Conservation (phyloP, 2,797 vertebrate species). For the Huso huso region DNA sequence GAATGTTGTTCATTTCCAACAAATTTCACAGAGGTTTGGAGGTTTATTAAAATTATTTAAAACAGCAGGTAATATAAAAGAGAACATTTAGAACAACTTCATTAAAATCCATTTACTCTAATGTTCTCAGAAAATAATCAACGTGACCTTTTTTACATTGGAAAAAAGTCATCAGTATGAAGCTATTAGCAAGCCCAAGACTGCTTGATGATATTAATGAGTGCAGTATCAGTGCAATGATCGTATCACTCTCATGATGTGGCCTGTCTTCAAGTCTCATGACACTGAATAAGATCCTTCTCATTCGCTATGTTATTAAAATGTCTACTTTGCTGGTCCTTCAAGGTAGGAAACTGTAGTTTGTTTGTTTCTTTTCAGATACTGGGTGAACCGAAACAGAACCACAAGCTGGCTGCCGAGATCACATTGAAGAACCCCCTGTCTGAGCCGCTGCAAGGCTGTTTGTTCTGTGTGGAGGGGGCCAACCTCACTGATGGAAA, state of each 20-base stretch:
- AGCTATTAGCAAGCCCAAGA: no score
- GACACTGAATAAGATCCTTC: neutral
- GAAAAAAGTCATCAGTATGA: no score
- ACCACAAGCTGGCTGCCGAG: slow-evolving; percentile 80
- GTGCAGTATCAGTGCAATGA: no score
- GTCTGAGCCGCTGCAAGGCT: slow-evolving; percentile 47
- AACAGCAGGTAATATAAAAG: no score
- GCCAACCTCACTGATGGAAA: slow-evolving; percentile 65
- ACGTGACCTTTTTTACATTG: neutral
- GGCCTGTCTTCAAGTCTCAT: neutral
- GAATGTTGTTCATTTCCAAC: no score
- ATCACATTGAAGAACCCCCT: slow-evolving; percentile 78
- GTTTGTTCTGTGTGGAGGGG: slow-evolving; percentile 78
- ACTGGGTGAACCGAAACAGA: slow-evolving; percentile 79
- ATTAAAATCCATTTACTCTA: neutral
- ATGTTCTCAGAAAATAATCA: neutral
- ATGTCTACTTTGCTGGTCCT: neutral
- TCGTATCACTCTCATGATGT: no score
- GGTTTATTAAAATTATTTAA: no score
- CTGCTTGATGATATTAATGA: no score
- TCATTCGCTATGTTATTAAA: no score
- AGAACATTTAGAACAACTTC: no score
- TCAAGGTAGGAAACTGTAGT: neutral
- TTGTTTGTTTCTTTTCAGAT: slow-evolving; percentile 51
- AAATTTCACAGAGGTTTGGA: no score